Percentiles rank a stretch among this genome's conserved stretches.
phyloP scores from a whole-genome alignment of 2,797 vertebrate species.

The Lateolabrax maculatus region DNA sequence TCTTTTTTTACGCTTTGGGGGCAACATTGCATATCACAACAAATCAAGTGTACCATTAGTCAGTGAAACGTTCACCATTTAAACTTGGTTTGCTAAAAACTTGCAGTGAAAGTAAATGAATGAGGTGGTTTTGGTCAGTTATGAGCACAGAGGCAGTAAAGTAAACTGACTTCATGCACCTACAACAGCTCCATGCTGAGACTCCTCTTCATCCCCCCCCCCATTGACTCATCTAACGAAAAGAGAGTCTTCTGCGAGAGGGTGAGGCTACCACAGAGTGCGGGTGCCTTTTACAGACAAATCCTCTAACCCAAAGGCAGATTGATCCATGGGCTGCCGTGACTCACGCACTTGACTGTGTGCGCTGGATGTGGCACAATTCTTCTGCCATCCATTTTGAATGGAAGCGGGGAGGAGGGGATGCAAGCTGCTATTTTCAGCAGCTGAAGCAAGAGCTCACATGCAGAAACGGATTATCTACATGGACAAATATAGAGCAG shows the following conservation, averaged over 20 bases:
- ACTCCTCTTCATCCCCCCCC: not conserved
- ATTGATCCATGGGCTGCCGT: conserved; percentile 26
- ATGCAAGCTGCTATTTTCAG: conserved; percentile 63
- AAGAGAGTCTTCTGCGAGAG: conserved; percentile 1
- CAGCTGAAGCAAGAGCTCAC: conserved; percentile 51
- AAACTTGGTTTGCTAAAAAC: too few species aligned
- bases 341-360: conserved; percentile 37
- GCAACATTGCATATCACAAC: too few species aligned
- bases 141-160: not conserved
- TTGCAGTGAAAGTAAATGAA: not conserved
- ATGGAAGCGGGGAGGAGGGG: conserved; percentile 25
- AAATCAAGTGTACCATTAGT: too few species aligned
- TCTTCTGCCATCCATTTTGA: conserved; percentile 48
- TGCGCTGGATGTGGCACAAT: conserved; percentile 34
- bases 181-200: too few species aligned
- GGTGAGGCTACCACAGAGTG: conserved; percentile 25
- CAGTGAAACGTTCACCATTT: too few species aligned
- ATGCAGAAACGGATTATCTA: conserved; percentile 73
- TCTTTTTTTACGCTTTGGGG: too few species aligned
- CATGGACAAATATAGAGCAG: conserved; percentile 77
- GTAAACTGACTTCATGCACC: not conserved
- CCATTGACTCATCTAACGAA: not conserved
- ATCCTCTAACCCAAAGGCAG: conserved; percentile 21
- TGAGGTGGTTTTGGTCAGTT: too few species aligned
- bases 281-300: conserved; percentile 31